Evolutionary conservation across 2,797 vertebrate genomes (phyloP), one percentile per base, ranked within the genome.

Genomic region (Staurois parvus): DNA sequence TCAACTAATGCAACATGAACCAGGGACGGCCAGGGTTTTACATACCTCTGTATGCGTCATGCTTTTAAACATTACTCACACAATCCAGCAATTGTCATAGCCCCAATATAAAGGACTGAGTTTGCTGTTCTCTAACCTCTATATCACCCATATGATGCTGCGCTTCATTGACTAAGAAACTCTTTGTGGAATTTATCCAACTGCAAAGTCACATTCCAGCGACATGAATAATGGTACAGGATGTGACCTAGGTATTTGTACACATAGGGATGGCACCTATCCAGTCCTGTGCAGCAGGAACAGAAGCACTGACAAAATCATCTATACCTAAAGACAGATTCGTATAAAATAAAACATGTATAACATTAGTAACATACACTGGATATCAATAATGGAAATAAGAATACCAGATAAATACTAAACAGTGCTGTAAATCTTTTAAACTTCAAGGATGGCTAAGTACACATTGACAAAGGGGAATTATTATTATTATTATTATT

Each of bases 171-270:
- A 68, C 13, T 42, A 42, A 59, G 32, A 84, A 24, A 30, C 56
- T 42, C 77, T 76, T 30, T 42, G 66, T 76, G 78, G 84, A 81
- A 85, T 85, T 67, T 52, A 75, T 75, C 72, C 52, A 37, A 79
- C 73, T 29, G 72, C 74, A 77, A 15, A 79, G 40, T 19, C 70
- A 40, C 83, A 85, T 85, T 76, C 79, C 84, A 76, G 6, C 21
- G 28, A 19, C 28, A 34, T 85, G 77, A 85, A 42, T 30, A 68
- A 21, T 11, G 12, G 10, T 42, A 9, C 26, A n/a, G 29, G 70
- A 80, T 40, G 70, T 37, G 72, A 59, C 24, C 48, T 0, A 72
- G n/a, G 26, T 62, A 72, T 72, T 59, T 81, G 48, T 72, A 56
- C 48, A 48, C 29, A 34, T 70, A 15, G 28, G 26, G 37, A 67